phyloP scores from a whole-genome alignment of 2,113 vertebrate species.

The Genyomyrus donnyi region DNA sequence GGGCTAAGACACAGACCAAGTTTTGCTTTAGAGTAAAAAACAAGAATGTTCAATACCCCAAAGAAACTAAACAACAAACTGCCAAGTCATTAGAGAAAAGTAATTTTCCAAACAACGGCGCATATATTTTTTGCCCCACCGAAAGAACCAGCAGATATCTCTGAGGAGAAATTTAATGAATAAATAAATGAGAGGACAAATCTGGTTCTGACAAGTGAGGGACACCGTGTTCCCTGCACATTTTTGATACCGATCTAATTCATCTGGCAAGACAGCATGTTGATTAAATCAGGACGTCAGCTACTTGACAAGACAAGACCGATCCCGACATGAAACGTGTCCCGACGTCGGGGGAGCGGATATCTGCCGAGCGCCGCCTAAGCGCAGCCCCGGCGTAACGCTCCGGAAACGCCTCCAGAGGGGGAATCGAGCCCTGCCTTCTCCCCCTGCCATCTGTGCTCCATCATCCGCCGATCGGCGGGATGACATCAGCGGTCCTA shows the following conservation, averaged over 20 bases:
- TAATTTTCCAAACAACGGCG: slow-evolving; percentile 3
- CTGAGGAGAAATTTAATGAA: slow-evolving; percentile 19
- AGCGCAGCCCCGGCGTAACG: background rate
- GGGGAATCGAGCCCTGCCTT: slow-evolving; percentile 16
- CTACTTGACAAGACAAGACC: slow-evolving; percentile 55
- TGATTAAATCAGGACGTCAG: slow-evolving; percentile 66
- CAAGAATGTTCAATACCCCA: background rate
- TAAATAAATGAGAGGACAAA: slow-evolving; percentile 56
- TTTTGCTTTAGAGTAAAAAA: background rate
- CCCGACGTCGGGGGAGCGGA: slow-evolving; percentile 53
- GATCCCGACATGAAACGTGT: slow-evolving; percentile 56
- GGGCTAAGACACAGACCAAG: background rate
- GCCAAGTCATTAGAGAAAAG: slow-evolving; percentile 7
- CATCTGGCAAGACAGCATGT: slow-evolving; percentile 65
- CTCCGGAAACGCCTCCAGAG: slow-evolving; percentile 26
- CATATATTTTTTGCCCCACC: background rate
- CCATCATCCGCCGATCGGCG: slow-evolving; percentile 15
- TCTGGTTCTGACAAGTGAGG: slow-evolving; percentile 65
- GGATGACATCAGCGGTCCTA: slow-evolving; percentile 25
- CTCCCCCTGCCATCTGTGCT: background rate
- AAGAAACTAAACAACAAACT: background rate
- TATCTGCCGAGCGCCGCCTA: slow-evolving; percentile 43
- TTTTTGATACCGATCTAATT: slow-evolving; percentile 74
- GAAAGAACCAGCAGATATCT: background rate
- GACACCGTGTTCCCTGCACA: slow-evolving; percentile 59